A percentile compares a stretch with the other conserved stretches of the same genome.
Evolutionary conservation across 1,140 invertebrate genomes (phyloP).

Genomic region (Alviniconcha marisindica): DNA sequence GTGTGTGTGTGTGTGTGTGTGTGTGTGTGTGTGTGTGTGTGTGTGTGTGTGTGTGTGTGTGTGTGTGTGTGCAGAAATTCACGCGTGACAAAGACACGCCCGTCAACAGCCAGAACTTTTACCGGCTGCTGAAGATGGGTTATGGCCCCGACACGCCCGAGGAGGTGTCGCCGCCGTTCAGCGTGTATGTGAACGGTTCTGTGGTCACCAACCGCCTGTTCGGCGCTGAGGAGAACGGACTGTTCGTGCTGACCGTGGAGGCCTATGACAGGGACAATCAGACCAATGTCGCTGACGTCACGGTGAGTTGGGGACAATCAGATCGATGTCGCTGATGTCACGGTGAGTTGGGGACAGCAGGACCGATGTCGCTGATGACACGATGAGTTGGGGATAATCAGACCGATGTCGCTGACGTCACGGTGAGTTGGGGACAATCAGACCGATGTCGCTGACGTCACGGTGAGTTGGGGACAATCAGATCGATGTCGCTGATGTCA

Average conservation of each 20-base stretch:
- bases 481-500: too few relatives aligned
- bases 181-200: slow-evolving; percentile 36
- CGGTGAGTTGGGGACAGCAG: too few relatives aligned
- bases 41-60: too few relatives aligned
- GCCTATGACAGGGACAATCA: slow-evolving; percentile 42
- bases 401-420: too few relatives aligned
- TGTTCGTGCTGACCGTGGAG: slow-evolving; percentile 25
- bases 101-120: slow-evolving; percentile 33
- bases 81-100: slow-evolving; percentile 31
- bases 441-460: slow-evolving; percentile 36
- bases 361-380: too few relatives aligned
- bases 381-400: too few relatives aligned
- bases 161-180: slow-evolving; percentile 22
- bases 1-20: too few relatives aligned
- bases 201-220: slow-evolving; percentile 46
- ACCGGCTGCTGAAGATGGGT: slow-evolving; percentile 21
- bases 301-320: slow-evolving; percentile 29
- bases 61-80: slow-evolving; percentile 18
- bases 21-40: too few relatives aligned
- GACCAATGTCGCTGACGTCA: slow-evolving; percentile 34
- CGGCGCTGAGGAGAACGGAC: slow-evolving; percentile 30
- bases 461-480: slow-evolving; percentile 29
- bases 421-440: slow-evolving; percentile 33
- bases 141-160: not conserved
- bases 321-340: too few relatives aligned